Base-by-base conservation (phyloP, 2,113 vertebrate species). In the Zingel zingel region DNA sequence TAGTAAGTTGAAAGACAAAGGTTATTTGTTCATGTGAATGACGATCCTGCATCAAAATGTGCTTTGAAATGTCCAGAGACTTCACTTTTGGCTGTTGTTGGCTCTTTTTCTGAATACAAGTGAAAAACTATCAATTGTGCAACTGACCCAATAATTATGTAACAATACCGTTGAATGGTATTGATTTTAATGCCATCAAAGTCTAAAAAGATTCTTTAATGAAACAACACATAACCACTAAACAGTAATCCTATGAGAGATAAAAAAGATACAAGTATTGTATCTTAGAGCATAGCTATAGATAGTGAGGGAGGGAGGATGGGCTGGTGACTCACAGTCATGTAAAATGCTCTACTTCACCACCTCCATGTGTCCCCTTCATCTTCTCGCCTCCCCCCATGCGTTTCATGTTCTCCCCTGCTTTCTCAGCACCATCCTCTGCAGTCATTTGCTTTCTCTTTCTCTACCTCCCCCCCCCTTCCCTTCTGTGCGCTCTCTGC, bases 341-440 rank as follows among this genome's bases (percentile, higher is more conserved):
- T 74, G 56, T 85, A 76, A 83, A 86, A 84, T 14, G 72, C 23
- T 67, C 71, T 45, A 65, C 84, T 48, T 69, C 56, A 36, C 67
- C 77, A 78, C 71, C 50, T 81, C 54, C 71, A 43, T 64, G 39
- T 65, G 75, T 77, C 68, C 83, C 77, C 65, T 61, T 82, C 72
- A 72, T 82, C 82, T 72, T 81, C n/a, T 84, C 16, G 5, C 61
- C 45, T 58, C 82, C 63, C 53, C 54, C 62, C 61, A 51, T 83
- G 74, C 71, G 77, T 80, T 89, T 91, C 53, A 76, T 86, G 73
- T 85, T 88, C 79, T 72, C 57, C 47, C 74, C 65, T 67, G 71
- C 71, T 82, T 82, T 88, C 68, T 83, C 39, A 75, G 54, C 72
- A 67, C 54, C 56, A 78, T 79, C 81, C 59, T 74, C 76, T 85